A percentile compares a stretch with the other conserved stretches of the same genome.
Evolutionary conservation across 2,888 invertebrate genomes (phyloP).

Genomic region (Elysia crispata): DNA sequence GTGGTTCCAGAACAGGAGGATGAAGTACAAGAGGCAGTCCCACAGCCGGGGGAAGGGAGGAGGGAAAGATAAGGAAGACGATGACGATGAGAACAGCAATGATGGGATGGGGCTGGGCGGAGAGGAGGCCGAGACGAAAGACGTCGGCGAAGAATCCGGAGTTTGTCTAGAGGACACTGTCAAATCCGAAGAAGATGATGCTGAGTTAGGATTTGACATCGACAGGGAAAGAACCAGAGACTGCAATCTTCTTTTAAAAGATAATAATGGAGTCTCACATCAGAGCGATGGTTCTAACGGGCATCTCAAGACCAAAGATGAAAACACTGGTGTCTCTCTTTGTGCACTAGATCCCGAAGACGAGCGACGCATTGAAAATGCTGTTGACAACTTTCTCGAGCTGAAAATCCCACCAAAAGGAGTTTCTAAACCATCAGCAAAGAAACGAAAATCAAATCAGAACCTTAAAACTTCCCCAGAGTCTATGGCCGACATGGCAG

Average conservation of each 20-base stretch:
- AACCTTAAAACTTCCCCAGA: neutral
- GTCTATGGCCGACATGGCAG: neutral
- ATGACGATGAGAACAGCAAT: neutral
- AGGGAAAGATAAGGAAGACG: conserved; percentile 21
- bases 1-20: conserved; percentile 98
- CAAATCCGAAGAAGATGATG: neutral
- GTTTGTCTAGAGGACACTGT: neutral
- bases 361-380: conserved; percentile 42
- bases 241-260: neutral
- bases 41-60: conserved; percentile 48
- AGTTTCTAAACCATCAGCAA: neutral
- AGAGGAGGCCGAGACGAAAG: conserved; percentile 5
- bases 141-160: neutral
- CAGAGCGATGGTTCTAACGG: too few species aligned
- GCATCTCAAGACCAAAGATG: too few species aligned
- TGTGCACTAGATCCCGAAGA: conserved; percentile 31
- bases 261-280: neutral
- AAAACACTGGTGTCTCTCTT: neutral
- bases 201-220: neutral
- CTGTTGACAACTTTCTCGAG: conserved; percentile 41
- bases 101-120: neutral
- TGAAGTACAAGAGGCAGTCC: conserved; percentile 83
- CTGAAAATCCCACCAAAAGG: conserved; percentile 28
- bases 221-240: neutral
- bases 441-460: conserved; percentile 21